phyloP scores from a whole-genome alignment of 2,888 invertebrate species.

The Drosophila pegasa region DNA sequence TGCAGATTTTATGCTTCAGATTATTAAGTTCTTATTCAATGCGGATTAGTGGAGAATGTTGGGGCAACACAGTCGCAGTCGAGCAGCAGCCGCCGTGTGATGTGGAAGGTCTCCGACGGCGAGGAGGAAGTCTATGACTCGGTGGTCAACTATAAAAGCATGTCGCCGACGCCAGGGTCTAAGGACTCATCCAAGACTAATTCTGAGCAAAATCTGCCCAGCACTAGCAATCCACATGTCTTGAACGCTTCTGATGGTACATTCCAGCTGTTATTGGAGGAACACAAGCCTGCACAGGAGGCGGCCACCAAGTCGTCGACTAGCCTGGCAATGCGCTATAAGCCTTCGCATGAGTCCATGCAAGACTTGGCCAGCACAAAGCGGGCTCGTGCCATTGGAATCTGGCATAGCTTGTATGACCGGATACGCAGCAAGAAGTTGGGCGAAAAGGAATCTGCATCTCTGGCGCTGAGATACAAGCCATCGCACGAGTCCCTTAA shows the following conservation, averaged over 20 bases:
- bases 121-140: conserved; percentile 66
- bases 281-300: background rate
- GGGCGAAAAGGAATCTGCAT: conserved; percentile 13
- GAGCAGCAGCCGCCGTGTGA: conserved; percentile 57
- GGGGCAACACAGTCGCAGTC: conserved; percentile 47
- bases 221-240: conserved; percentile 1
- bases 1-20: background rate
- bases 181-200: conserved; percentile 7
- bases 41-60: conserved; percentile 41
- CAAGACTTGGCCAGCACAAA: conserved; percentile 19
- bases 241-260: background rate
- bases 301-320: conserved; percentile 11
- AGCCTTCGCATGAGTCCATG: conserved; percentile 37
- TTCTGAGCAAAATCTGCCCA: conserved; percentile 6
- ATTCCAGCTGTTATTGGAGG: conserved; percentile 5
- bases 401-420: conserved; percentile 53
- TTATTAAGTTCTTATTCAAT: background rate
- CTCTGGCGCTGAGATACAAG: conserved; percentile 65
- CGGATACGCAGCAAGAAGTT: conserved; percentile 31
- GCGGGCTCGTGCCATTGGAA: conserved; percentile 24
- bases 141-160: conserved; percentile 57
- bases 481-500: conserved; percentile 68
- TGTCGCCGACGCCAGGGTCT: conserved; percentile 3
- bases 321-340: conserved; percentile 29
- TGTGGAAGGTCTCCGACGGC: conserved; percentile 55